phyloP scores from a whole-genome alignment of 2,888 invertebrate species.

The Crocallis elinguaria region DNA sequence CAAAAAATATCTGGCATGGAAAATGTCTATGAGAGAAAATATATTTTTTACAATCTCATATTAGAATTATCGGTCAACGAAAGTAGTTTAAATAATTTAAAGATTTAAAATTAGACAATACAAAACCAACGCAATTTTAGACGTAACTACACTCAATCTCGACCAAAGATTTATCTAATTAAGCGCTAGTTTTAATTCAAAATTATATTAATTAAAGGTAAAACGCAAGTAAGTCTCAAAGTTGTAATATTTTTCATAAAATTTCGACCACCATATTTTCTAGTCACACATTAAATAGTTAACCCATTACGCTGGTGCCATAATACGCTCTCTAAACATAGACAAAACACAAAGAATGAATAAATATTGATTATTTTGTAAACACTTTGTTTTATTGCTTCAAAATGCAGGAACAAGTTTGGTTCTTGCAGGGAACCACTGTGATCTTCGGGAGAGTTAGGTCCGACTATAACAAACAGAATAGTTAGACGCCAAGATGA shows the following conservation, averaged over 20 bases:
- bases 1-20: too few relatives aligned
- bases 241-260: slow-evolving; percentile 46
- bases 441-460: slow-evolving; percentile 48
- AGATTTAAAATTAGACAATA: not conserved
- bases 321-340: slow-evolving; percentile 57
- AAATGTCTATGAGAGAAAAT: too few relatives aligned
- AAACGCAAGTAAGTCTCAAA: slow-evolving; percentile 48
- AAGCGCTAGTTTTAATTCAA: slow-evolving; percentile 54
- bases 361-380: slow-evolving; percentile 58
- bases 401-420: slow-evolving; percentile 48
- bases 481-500: too few relatives aligned
- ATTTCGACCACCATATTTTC: slow-evolving; percentile 53
- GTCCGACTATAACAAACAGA: slow-evolving; percentile 40
- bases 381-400: slow-evolving; percentile 53
- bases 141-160: slow-evolving; percentile 68
- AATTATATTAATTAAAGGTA: slow-evolving; percentile 46
- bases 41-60: too few relatives aligned
- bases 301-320: slow-evolving; percentile 67
- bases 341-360: slow-evolving; percentile 35
- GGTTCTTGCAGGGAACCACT: slow-evolving; percentile 43
- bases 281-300: slow-evolving; percentile 61
- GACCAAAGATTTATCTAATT: slow-evolving; percentile 77
- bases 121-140: slow-evolving; percentile 26
- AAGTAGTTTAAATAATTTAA: not conserved
- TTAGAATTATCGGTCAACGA: too few relatives aligned